A percentile compares a stretch with the other conserved stretches of the same genome.
phyloP scores from a whole-genome alignment of 2,113 vertebrate genomes.

The Pelmatolapia mariae region DNA sequence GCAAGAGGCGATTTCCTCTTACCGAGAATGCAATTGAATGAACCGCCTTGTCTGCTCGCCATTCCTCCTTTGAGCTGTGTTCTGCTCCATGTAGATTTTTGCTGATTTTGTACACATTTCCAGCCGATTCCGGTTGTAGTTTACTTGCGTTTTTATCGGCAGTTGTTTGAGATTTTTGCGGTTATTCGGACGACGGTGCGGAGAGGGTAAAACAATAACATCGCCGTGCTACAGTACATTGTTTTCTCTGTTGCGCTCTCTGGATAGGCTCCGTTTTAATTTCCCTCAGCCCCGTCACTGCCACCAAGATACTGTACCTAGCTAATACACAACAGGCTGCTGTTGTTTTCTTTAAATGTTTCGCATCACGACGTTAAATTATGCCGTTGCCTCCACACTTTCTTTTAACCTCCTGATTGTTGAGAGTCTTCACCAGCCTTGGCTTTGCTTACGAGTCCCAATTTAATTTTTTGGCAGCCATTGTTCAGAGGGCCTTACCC shows the following conservation, averaged over 20 bases:
- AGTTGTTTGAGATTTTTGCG: neutral
- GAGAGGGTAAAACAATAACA: conserved; percentile 64
- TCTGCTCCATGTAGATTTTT: neutral
- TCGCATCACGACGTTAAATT: neutral
- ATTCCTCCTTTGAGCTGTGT: conserved; percentile 43
- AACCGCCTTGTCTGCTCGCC: conserved; percentile 72
- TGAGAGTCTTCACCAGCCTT: neutral
- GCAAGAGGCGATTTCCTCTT: conserved; percentile 63
- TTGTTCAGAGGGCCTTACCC: conserved; percentile 59
- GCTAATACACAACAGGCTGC: conserved; percentile 16
- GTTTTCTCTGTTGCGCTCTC: conserved; percentile 58
- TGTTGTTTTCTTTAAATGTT: neutral
- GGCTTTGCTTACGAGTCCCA: conserved; percentile 23
- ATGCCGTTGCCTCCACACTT: neutral
- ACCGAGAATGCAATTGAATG: conserved; percentile 68
- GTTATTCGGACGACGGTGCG: neutral
- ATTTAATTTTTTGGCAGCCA: conserved; percentile 59
- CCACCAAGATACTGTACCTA: conserved; percentile 19
- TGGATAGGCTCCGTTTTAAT: conserved; percentile 43
- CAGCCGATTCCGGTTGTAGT: neutral
- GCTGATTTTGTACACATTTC: neutral
- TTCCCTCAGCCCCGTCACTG: conserved; percentile 51
- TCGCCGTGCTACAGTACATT: conserved; percentile 44
- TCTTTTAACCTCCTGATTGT: neutral
- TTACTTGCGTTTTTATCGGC: neutral